Evolutionary conservation across 2,888 invertebrate species (phyloP).

Genomic region (Limnephilus auricula): DNA sequence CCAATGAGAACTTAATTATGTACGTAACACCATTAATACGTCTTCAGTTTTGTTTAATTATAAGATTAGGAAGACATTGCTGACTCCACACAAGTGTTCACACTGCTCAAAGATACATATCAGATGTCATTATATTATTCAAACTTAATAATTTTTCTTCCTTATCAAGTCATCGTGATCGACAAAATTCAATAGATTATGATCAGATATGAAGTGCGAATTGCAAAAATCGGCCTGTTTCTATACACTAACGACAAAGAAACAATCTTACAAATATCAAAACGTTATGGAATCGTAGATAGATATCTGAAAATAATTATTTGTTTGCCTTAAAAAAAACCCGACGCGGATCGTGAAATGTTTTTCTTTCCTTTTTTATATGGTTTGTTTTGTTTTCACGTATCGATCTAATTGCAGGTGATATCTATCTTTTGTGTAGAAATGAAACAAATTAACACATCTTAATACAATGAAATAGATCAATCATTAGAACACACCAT

Average conservation of each 20-base stretch:
- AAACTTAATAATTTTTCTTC: neutral
- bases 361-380: neutral
- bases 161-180: neutral
- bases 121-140: neutral
- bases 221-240: neutral
- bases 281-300: neutral
- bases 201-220: neutral
- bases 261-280: neutral
- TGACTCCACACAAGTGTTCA: neutral
- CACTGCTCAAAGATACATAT: neutral
- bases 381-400: neutral
- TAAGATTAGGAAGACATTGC: neutral
- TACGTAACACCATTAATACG: too few species aligned
- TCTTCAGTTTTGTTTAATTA: too few species aligned
- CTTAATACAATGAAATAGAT: neutral
- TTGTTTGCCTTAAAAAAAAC: neutral
- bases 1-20: too few species aligned
- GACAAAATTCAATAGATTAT: neutral
- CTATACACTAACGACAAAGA: neutral
- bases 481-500: neutral
- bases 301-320: neutral
- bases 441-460: neutral
- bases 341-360: neutral
- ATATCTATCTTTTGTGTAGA: neutral
- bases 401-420: neutral